Base-by-base conservation (phyloP, 2,888 invertebrate genomes). In the Ischnus inquisitorius region DNA sequence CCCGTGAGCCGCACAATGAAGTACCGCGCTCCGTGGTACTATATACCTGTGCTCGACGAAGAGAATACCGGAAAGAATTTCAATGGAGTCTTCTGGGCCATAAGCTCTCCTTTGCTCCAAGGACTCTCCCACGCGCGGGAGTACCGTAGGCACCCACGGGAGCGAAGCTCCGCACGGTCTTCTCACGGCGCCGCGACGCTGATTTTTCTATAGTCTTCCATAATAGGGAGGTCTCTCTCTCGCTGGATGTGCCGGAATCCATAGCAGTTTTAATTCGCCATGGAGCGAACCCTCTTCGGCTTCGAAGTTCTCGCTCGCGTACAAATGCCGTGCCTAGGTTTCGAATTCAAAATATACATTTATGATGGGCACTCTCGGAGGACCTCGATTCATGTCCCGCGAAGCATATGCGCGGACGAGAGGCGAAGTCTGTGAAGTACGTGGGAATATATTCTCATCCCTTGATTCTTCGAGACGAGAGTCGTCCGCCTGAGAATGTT, bases 61-160 rank as follows among this genome's bases (percentile, higher is more conserved):
- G 28, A 67, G 51, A 83, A 54, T 64, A 86, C 86, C 86, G 88
- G 87, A 87, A 87, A 84, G 85, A 86, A 87, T 86, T 85, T 88
- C 87, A 86, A 88, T 87, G 84, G 88, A 77, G 84, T 82, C 68
- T 76, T 72, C 75, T 62, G 62, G 57, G 77, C 62, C 65, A 74
- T 84, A 80, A 79, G 67, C 67, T 82, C 75, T 82, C 34, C 54
- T 51, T 80, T 65, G 48, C 75, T 81, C 79, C 88, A 88, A 90
- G 88, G 88, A 90, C 88, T 91, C 89, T 91, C 91, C 91, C 91
- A 91, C 91, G 91, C 88, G 86, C 84, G 81, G 22, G 72, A 51
- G 25, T 41, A 65, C 51, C 54, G 25, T 34, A 43, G 39, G 72
- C 69, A 28, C 60, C 79, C 71, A 71, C 46, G 57, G 43, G 57